A percentile compares a stretch with the other conserved stretches of the same genome.
Conservation (phyloP, 1,140 invertebrate genomes). For the Zaprionus ornatus region DNA sequence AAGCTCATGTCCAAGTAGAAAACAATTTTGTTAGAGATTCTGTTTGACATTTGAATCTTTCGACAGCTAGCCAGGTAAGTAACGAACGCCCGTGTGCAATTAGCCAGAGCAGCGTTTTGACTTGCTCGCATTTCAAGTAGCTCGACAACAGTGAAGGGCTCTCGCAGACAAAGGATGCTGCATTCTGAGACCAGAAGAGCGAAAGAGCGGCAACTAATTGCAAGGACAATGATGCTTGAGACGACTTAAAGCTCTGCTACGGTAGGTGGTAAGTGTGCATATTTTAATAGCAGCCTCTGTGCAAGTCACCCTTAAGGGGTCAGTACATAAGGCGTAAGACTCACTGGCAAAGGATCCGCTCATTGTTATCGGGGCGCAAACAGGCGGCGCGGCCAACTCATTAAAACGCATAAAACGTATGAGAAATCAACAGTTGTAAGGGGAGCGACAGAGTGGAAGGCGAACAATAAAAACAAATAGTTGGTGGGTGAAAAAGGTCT, state of each 20-base stretch:
- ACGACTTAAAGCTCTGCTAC: constrained; percentile 56
- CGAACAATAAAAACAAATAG: not conserved
- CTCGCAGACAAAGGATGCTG: constrained; percentile 41
- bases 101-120: constrained; percentile 49
- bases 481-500: constrained; percentile 35
- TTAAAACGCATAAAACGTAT: constrained; percentile 77
- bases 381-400: constrained; percentile 48
- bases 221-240: constrained; percentile 73
- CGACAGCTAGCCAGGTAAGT: not conserved
- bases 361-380: constrained; percentile 65
- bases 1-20: constrained; percentile 2
- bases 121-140: constrained; percentile 51
- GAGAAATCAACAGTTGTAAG: constrained; percentile 61
- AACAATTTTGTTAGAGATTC: not conserved
- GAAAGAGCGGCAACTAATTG: constrained; percentile 65
- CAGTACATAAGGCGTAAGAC: constrained; percentile 17
- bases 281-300: constrained; percentile 46
- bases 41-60: constrained; percentile 4
- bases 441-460: constrained; percentile 4
- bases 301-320: constrained; percentile 35
- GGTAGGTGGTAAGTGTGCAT: constrained; percentile 41
- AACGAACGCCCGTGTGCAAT: constrained; percentile 47
- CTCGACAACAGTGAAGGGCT: constrained; percentile 49
- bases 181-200: constrained; percentile 37
- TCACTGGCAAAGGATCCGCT: constrained; percentile 40